Conservation (phyloP, 2,888 invertebrate genomes). For the Buathra laborator region DNA sequence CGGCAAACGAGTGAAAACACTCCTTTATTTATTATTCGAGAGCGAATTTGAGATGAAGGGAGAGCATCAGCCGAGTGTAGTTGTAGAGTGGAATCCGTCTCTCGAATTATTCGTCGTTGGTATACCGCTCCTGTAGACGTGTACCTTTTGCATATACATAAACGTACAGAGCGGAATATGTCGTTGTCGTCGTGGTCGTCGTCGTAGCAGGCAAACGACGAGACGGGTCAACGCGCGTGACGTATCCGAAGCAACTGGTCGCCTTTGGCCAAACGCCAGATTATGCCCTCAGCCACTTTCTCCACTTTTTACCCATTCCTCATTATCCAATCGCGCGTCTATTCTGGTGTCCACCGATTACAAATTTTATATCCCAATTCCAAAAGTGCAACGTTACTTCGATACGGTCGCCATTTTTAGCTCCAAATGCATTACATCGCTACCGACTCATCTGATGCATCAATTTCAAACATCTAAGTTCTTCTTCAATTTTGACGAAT, state of each 20-base stretch:
- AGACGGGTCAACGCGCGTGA: slow-evolving; percentile 77
- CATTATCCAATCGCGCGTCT: slow-evolving; percentile 73
- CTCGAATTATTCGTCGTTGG: slow-evolving; percentile 39
- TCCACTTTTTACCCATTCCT: slow-evolving; percentile 69
- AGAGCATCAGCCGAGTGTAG: not conserved
- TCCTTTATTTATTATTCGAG: slow-evolving; percentile 40
- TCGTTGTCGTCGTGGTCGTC: slow-evolving; percentile 57
- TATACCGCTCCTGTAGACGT: not conserved
- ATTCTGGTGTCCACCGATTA: slow-evolving; percentile 50
- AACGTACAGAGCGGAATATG: not conserved
- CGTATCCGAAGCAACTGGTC: slow-evolving; percentile 82
- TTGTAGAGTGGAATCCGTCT: not conserved
- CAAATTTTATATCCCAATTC: not conserved
- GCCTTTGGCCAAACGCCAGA: slow-evolving; percentile 82
- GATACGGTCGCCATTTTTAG: too few species aligned
- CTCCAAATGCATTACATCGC: too few species aligned
- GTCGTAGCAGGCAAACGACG: slow-evolving; percentile 45
- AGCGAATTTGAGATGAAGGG: slow-evolving; percentile 8
- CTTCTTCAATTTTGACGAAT: too few species aligned
- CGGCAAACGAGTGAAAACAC: slow-evolving; percentile 30
- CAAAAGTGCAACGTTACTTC: too few species aligned
- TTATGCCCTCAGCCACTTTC: slow-evolving; percentile 79
- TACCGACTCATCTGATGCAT: too few species aligned
- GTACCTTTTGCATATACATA: not conserved
- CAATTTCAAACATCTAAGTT: too few species aligned